phyloP scores from a whole-genome alignment of 2,888 invertebrate species.

The Drosophila affinis region DNA sequence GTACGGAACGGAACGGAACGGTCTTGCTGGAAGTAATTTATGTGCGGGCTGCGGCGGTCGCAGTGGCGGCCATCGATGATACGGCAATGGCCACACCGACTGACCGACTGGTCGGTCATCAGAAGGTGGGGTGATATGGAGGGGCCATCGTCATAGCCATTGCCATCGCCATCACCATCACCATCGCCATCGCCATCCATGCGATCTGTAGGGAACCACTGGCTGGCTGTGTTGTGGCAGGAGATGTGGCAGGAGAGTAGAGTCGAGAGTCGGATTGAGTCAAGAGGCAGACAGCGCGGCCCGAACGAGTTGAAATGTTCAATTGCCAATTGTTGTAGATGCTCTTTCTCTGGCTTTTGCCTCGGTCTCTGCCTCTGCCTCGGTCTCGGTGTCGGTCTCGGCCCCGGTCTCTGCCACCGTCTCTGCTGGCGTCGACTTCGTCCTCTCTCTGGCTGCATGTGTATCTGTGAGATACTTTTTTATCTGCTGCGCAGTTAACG shows the following conservation, averaged over 20 bases:
- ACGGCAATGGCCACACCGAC: conserved; percentile 44
- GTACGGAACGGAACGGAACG: conserved; percentile 8
- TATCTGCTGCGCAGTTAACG: conserved; percentile 55
- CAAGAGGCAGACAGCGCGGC: conserved; percentile 54
- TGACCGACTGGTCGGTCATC: conserved; percentile 69
- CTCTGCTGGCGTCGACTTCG: conserved; percentile 15
- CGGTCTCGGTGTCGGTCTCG: background rate
- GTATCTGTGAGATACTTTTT: conserved; percentile 46
- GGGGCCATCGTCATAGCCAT: too few species aligned
- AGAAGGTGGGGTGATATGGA: conserved; percentile 16
- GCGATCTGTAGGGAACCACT: conserved; percentile 1
- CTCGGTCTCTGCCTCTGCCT: conserved; percentile 2
- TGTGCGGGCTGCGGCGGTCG: conserved; percentile 54
- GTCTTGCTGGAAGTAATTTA: conserved; percentile 59
- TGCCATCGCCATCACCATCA: too few species aligned
- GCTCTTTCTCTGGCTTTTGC: conserved; percentile 9
- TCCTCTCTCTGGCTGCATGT: conserved; percentile 18
- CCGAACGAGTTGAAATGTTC: conserved; percentile 59
- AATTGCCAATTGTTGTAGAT: conserved; percentile 54
- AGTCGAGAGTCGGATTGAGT: conserved; percentile 17
- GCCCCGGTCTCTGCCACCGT: conserved; percentile 1
- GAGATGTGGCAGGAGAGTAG: conserved; percentile 17
- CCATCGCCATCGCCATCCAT: background rate
- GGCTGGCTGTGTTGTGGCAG: background rate
- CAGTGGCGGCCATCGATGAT: conserved; percentile 59